A percentile compares a stretch with the other conserved stretches of the same genome.
Conservation (phyloP, 2,888 invertebrate species). For the Plusia festucae region DNA sequence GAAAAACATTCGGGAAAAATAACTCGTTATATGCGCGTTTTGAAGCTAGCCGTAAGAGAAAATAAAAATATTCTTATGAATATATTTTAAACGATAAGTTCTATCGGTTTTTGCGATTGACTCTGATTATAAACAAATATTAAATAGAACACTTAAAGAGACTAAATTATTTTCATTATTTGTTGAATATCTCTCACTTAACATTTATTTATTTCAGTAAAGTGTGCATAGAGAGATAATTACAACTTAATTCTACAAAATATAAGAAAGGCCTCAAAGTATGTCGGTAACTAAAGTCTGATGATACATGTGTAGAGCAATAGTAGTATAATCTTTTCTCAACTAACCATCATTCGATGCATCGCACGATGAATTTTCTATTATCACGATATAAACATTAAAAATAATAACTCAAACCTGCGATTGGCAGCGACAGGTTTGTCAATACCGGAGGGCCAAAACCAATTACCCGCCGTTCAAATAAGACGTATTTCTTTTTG, state of each 20-base stretch:
- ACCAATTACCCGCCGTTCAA: constrained; percentile 73
- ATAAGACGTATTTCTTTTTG: constrained; percentile 68
- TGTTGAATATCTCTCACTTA: too few relatives aligned
- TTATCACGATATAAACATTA: constrained; percentile 34
- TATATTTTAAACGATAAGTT: background rate
- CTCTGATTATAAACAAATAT: background rate
- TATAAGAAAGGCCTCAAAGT: too few relatives aligned
- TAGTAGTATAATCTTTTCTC: background rate
- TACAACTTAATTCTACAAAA: too few relatives aligned
- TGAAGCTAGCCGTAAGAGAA: background rate
- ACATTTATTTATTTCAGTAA: too few relatives aligned
- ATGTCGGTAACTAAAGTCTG: too few relatives aligned
- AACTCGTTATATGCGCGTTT: constrained; percentile 27
- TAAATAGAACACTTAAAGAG: too few relatives aligned
- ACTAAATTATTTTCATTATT: too few relatives aligned
- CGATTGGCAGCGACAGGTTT: constrained; percentile 66
- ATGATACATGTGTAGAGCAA: too few relatives aligned
- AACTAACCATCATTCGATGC: constrained; percentile 17
- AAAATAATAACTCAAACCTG: constrained; percentile 69
- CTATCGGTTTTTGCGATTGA: background rate
- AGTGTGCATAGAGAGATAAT: too few relatives aligned
- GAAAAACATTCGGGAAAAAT: constrained; percentile 11
- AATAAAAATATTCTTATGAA: background rate
- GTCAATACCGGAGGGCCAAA: constrained; percentile 69
- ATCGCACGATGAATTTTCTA: constrained; percentile 30